Base-by-base conservation (phyloP, 2,888 invertebrate species). In the Horisme vitalbata region DNA sequence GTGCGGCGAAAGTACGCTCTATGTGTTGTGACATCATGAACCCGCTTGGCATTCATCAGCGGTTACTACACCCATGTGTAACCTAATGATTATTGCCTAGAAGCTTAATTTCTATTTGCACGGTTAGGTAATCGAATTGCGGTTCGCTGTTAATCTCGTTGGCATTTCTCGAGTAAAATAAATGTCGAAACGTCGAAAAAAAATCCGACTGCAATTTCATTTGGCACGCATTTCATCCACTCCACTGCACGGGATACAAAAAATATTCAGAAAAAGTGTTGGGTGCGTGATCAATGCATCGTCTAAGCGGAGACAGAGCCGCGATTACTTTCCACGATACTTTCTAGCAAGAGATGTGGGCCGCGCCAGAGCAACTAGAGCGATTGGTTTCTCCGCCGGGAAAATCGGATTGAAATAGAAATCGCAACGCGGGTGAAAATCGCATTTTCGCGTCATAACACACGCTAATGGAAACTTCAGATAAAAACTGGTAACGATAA, bases 351-450 rank as follows among this genome's bases (percentile, higher is more conserved):
- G 84, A 86, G 87, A 88, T 88, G 85, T 88, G 85, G 87, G 86
- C 80, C 86, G 82, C 65, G 79, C 67, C 73, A 68, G 74, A 79
- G 80, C 84, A 86, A 89, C 83, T 87, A 70, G 89, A 87, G 85
- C 88, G 83, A 84, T 87, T 83, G 84, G 85, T 89, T 87, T 89
- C 88, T 83, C 86, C 80, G 83, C 73, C 79, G 85, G 84, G 87
- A 86, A 87, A 89, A 88, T 86, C 80, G 78, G 85, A 87, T 86
- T 87, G 89, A 89, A 89, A 89, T 88, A 88, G 89, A 88, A 88
- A 89, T 86, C 84, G 83, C 60, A 71, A 65, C 78, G 67, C 71
- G 73, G n/a, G 85, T 77, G 88, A 77, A 88, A 88, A 88, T 82
- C 71, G 65, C 70, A 81, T 85, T 87, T 87, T 84, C 86, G 72